Evolutionary conservation across 2,797 vertebrate species (phyloP).

Genomic region (Gymnodraco acuticeps): DNA sequence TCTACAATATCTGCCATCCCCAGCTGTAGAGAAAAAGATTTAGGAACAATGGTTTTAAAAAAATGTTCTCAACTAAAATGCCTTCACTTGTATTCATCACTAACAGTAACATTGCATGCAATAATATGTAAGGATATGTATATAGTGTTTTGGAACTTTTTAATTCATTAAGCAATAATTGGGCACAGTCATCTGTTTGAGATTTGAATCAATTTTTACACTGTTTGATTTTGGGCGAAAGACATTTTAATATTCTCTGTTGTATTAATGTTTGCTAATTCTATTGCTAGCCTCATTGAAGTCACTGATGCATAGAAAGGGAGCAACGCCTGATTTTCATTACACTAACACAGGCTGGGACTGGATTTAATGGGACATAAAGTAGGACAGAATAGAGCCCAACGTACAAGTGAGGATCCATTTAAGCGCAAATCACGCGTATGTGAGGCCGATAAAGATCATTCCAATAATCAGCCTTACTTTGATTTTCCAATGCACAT

Average conservation of each 20-base stretch:
- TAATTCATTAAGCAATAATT: background rate
- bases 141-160: background rate
- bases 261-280: slow-evolving; percentile 12
- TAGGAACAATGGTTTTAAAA: background rate
- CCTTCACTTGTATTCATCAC: background rate
- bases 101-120: background rate
- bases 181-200: background rate
- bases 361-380: slow-evolving; percentile 27
- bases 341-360: slow-evolving; percentile 23
- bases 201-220: slow-evolving; percentile 14
- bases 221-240: slow-evolving; percentile 6
- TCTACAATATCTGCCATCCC: background rate
- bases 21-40: background rate
- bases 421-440: slow-evolving; percentile 29
- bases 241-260: slow-evolving; percentile 22
- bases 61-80: background rate
- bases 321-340: slow-evolving; percentile 34
- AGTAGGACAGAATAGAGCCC: too few relatives aligned
- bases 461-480: slow-evolving; percentile 56
- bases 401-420: background rate
- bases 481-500: slow-evolving; percentile 42
- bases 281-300: slow-evolving; percentile 8
- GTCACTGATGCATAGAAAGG: slow-evolving; percentile 18
- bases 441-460: slow-evolving; percentile 27
- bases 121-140: background rate